A percentile compares a stretch with the other conserved stretches of the same genome.
phyloP scores from a whole-genome alignment of 2,113 vertebrate genomes.

The Daboia siamensis region DNA sequence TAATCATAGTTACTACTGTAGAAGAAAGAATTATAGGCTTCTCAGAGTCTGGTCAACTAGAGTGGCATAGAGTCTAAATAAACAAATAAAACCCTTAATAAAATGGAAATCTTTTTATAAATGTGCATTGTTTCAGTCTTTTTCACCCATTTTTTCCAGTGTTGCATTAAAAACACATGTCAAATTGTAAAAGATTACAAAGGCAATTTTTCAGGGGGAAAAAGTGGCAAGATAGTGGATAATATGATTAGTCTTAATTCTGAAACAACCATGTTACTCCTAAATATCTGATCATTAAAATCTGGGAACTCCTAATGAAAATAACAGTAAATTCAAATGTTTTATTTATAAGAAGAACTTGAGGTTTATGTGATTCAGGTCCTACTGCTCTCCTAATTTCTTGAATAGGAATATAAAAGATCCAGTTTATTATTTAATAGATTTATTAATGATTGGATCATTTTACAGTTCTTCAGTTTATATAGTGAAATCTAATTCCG shows the following conservation, averaged over 20 bases:
- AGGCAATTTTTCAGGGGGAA: background rate
- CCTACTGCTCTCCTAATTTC: background rate
- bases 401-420: background rate
- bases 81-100: background rate
- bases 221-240: background rate
- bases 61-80: background rate
- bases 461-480: background rate
- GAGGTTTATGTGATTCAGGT: background rate
- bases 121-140: background rate
- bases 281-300: background rate
- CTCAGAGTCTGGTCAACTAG: background rate
- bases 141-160: background rate
- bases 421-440: too few species aligned
- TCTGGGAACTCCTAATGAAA: background rate
- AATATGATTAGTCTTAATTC: background rate
- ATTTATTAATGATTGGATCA: background rate
- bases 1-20: background rate
- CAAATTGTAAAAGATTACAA: background rate
- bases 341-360: background rate
- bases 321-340: background rate
- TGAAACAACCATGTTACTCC: background rate
- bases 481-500: background rate
- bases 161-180: background rate
- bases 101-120: background rate
- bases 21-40: background rate